Base-by-base conservation (phyloP, 2,888 invertebrate species). In the Ichneumoninae sp. region DNA sequence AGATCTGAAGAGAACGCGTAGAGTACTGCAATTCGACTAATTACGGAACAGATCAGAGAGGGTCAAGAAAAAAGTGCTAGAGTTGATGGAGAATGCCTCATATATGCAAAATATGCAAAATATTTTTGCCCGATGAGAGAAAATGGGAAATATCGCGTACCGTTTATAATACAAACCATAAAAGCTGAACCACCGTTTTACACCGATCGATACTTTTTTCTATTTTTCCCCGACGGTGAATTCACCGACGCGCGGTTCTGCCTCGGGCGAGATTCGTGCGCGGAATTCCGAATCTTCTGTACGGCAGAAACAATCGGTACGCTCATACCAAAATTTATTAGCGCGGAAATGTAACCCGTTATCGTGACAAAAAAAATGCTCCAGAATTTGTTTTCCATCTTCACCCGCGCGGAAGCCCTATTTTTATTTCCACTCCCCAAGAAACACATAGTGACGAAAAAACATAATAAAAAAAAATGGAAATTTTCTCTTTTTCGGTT, bases 151-250 rank as follows among this genome's bases (percentile, higher is more conserved):
- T 62, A 62, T 62, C 10, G 1, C 30, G 7, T 33, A 30, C 62
- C n/a, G 33, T 13, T 33, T 47, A 16, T 4, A 47, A 30, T 16
- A 30, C 16, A 33, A 62, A 22, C 13, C 5, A 75, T 3, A 65
- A 65, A 50, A 19, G 50, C 50, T 33, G 22, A 36, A 75, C 3
- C 74, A 16, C 13, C 60, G 60, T 30, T 62, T 62, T 44, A 62
- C 33, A 13, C 62, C 5, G 74, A 65, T 74, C 50, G 74, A 33
- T 74, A 33, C 19, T 33, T 65, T 62, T 62, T 74, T 65, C 74
- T 62, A 62, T 62, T 13, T 5, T 47, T 62, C 6, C 74, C 74
- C n/a, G 60, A 4, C 30, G 62, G n/a, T 26, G 74, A 60, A 16
- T 62, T 74, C 74, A 62, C 62, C 62, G 33, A 50, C 30, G 47